Percentiles rank a stretch among this genome's conserved stretches.
These are phyloP conservation scores for Hydrochoerus hydrochaeris DNA, from an alignment of 2,113 vertebrate genomes.

Conservation along the genomic window DNA sequence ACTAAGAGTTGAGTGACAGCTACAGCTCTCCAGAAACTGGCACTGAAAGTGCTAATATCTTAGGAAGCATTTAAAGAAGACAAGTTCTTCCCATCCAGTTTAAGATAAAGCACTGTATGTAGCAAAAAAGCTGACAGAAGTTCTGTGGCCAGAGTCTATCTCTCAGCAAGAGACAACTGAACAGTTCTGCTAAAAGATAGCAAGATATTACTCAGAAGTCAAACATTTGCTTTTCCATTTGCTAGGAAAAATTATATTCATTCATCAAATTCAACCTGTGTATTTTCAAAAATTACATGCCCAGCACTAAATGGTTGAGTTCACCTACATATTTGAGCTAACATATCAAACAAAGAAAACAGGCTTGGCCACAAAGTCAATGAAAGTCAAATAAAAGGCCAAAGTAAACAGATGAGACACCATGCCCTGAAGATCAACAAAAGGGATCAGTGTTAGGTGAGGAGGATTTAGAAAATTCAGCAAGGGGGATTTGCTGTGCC, in stretches of 20 bases:
- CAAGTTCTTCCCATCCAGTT: constrained; percentile 7
- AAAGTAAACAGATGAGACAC: constrained; percentile 73
- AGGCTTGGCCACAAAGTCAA: constrained; percentile 53
- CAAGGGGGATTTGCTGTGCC: constrained; percentile 59
- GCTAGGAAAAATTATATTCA: constrained; percentile 4
- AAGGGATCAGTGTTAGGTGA: constrained; percentile 56
- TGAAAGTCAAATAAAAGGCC: constrained; percentile 68
- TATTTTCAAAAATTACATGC: constrained; percentile 53
- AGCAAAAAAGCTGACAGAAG: constrained; percentile 41
- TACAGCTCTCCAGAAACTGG: constrained; percentile 41
- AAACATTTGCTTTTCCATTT: constrained; percentile 60
- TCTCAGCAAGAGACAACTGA: constrained; percentile 49
- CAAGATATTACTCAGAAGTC: constrained; percentile 51
- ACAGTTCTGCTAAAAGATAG: constrained; percentile 59
- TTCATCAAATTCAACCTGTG: constrained; percentile 7
- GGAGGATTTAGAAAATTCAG: constrained; percentile 42
- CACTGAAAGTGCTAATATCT: constrained; percentile 35
- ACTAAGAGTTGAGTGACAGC: constrained; percentile 21
- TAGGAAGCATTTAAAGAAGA: constrained; percentile 36
- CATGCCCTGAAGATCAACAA: constrained; percentile 71
- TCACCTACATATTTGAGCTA: constrained; percentile 61
- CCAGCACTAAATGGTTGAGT: constrained; percentile 44
- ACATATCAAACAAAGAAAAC: constrained; percentile 68
- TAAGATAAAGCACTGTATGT: not conserved
- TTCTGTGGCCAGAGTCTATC: constrained; percentile 27